Percentiles rank a stretch among this genome's conserved stretches.
phyloP scores from a whole-genome alignment of 2,797 vertebrate species.

The Gymnoscopelus microlampas region DNA sequence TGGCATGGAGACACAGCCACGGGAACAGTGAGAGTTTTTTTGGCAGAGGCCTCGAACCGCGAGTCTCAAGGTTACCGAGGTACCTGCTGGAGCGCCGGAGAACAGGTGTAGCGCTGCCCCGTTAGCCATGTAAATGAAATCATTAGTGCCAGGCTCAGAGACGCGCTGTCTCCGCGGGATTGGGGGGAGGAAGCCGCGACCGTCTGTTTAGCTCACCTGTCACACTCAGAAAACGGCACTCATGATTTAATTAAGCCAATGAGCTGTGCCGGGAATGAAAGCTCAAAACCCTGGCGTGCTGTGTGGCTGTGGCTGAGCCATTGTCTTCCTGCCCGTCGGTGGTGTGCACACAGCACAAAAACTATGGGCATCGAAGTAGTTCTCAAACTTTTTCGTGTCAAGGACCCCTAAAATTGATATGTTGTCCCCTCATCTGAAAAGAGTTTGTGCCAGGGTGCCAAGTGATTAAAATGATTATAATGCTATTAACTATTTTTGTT shows the following conservation, averaged over 20 bases:
- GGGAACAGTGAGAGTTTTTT: neutral
- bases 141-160: slow-evolving; percentile 77
- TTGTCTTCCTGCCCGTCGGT: too few relatives aligned
- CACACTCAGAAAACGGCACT: slow-evolving; percentile 63
- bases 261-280: too few relatives aligned
- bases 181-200: slow-evolving; percentile 59
- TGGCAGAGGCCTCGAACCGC: slow-evolving; percentile 59
- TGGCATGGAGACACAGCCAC: neutral
- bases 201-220: slow-evolving; percentile 77
- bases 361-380: too few relatives aligned
- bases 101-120: slow-evolving; percentile 80
- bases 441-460: too few relatives aligned
- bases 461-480: too few relatives aligned
- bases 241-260: slow-evolving; percentile 79
- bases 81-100: slow-evolving; percentile 64
- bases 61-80: slow-evolving; percentile 76
- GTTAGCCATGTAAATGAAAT: slow-evolving; percentile 82
- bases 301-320: too few relatives aligned
- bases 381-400: too few relatives aligned
- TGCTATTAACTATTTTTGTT: too few relatives aligned
- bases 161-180: slow-evolving; percentile 71
- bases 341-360: too few relatives aligned
- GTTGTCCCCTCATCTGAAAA: too few relatives aligned
- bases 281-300: too few relatives aligned
- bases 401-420: too few relatives aligned